phyloP scores from a whole-genome alignment of 1,140 invertebrate species.

The Frieseomelitta varia region DNA sequence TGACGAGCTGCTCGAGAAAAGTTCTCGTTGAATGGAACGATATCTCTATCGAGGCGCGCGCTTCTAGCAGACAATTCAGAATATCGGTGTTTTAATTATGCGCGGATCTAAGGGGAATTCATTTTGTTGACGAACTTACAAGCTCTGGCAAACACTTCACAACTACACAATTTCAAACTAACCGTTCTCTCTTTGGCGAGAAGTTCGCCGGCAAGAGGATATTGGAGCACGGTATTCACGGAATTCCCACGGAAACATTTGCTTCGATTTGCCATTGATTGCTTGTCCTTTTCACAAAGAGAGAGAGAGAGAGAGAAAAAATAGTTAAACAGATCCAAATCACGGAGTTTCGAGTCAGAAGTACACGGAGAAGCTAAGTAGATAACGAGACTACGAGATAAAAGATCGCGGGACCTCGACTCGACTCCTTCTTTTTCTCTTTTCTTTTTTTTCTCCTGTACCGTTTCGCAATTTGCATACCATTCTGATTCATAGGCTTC shows the following conservation, averaged over 20 bases:
- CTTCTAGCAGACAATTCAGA: background rate
- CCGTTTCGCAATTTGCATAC: background rate
- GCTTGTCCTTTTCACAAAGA: too few relatives aligned
- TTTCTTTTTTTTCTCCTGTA: background rate
- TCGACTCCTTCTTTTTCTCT: background rate
- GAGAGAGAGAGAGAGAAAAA: too few relatives aligned
- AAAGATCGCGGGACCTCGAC: too few relatives aligned
- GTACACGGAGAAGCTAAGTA: too few relatives aligned
- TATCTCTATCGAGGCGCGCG: too few relatives aligned
- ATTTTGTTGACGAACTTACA: background rate
- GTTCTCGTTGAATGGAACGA: background rate
- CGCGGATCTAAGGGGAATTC: background rate
- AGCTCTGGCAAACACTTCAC: background rate
- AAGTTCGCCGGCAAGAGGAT: background rate
- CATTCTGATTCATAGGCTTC: constrained; percentile 1
- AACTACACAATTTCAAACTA: background rate
- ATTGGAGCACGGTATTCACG: background rate
- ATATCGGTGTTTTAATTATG: background rate
- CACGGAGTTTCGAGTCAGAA: too few relatives aligned
- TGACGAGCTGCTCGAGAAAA: background rate
- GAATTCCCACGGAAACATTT: background rate
- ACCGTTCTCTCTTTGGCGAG: too few relatives aligned
- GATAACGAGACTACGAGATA: too few relatives aligned
- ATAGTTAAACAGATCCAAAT: too few relatives aligned
- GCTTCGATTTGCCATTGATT: too few relatives aligned